These are phyloP conservation scores for Portevinia maculata DNA, from an alignment of 2,888 invertebrate species.

Conservation along the genomic window DNA sequence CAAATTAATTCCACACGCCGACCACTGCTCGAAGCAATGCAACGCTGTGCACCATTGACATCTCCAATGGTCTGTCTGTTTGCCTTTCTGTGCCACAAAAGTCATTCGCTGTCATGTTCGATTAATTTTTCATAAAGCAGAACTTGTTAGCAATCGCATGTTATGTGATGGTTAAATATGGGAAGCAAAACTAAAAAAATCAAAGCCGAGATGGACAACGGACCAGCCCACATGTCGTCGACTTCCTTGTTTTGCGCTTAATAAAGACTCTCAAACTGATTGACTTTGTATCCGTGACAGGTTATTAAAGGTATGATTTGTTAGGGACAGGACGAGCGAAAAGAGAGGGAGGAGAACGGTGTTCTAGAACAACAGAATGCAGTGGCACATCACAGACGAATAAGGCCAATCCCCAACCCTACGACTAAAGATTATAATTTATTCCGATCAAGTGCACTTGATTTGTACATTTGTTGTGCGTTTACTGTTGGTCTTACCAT, in stretches of 20 bases:
- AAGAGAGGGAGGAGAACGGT: background rate
- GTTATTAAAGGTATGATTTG: constrained; percentile 61
- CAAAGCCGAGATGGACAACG: constrained; percentile 14
- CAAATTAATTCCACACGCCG: constrained; percentile 57
- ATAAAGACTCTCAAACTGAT: constrained; percentile 62
- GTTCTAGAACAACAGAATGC: constrained; percentile 16
- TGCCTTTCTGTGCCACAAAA: constrained; percentile 50
- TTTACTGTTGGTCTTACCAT: constrained; percentile 36
- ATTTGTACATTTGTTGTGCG: constrained; percentile 61
- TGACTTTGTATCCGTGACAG: constrained; percentile 62
- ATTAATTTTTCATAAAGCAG: constrained; percentile 69
- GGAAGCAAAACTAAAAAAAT: constrained; percentile 1
- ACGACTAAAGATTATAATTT: constrained; percentile 48
- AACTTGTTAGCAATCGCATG: constrained; percentile 24
- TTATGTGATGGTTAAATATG: constrained; percentile 26
- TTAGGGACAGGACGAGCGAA: constrained; percentile 18
- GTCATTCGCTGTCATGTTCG: constrained; percentile 66
- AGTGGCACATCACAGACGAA: constrained; percentile 1
- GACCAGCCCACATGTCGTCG: constrained; percentile 53
- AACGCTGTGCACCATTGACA: background rate
- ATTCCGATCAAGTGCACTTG: constrained; percentile 67
- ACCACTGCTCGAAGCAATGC: background rate
- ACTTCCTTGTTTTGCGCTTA: constrained; percentile 57
- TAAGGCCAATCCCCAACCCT: constrained; percentile 32
- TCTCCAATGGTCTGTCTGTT: constrained; percentile 1